Conservation (phyloP, 2,797 vertebrate species). For the Falco berigora region DNA sequence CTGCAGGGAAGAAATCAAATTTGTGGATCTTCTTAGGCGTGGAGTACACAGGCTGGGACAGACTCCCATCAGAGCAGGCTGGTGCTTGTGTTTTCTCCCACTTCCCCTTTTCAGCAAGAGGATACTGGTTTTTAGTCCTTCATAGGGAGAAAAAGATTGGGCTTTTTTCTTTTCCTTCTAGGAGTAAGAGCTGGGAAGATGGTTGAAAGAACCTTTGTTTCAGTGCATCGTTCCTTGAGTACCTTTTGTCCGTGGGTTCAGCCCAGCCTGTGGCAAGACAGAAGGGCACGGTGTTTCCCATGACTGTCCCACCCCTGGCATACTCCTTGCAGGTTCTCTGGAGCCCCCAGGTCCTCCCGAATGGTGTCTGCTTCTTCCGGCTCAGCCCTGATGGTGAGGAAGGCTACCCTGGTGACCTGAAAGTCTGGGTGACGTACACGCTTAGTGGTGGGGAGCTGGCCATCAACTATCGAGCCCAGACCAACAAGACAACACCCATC, state of each 20-base stretch:
- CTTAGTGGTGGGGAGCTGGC: slow-evolving; percentile 78
- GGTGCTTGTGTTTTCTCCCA: not conserved
- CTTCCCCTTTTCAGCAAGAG: not conserved
- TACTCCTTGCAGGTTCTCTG: slow-evolving; percentile 75
- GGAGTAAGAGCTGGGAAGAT: not conserved
- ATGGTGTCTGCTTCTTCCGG: slow-evolving; percentile 80
- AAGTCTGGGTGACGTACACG: slow-evolving; percentile 84
- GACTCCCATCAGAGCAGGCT: not conserved
- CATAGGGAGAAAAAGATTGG: not conserved
- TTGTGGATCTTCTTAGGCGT: not conserved
- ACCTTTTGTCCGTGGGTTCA: not conserved
- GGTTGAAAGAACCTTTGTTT: not conserved
- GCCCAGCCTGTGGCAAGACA: not conserved
- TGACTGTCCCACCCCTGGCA: fast-evolving
- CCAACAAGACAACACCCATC: slow-evolving; percentile 84
- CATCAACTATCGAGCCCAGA: slow-evolving; percentile 81
- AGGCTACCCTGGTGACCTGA: slow-evolving; percentile 88
- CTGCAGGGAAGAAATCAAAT: not conserved
- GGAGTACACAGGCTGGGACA: not conserved
- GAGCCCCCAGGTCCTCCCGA: slow-evolving; percentile 73
- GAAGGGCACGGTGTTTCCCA: not conserved
- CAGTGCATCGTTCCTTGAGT: not conserved
- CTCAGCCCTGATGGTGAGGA: slow-evolving; percentile 88
- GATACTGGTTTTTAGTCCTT: not conserved
- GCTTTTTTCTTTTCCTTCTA: not conserved